These are phyloP conservation scores for Archocentrus centrarchus DNA, from an alignment of 2,113 vertebrate genomes.

Conservation along the genomic window DNA sequence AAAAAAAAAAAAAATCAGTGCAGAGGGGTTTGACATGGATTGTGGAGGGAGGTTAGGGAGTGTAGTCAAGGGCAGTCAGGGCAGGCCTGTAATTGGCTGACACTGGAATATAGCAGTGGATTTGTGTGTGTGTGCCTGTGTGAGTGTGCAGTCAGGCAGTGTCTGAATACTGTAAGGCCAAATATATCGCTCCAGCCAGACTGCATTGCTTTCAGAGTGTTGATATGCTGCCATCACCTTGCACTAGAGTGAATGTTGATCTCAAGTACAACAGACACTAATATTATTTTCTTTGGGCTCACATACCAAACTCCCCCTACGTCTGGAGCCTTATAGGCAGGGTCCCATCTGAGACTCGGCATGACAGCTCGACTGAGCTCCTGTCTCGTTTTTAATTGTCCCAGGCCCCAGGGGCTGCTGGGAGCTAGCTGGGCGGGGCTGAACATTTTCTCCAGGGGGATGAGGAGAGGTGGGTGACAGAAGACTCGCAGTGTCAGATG, in stretches of 20 bases:
- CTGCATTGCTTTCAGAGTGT: slow-evolving; percentile 55
- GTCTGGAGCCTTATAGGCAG: slow-evolving; percentile 28
- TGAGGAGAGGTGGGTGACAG: slow-evolving; percentile 61
- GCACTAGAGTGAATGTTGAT: slow-evolving; percentile 54
- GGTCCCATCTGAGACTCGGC: slow-evolving; percentile 52
- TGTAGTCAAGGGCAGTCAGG: slow-evolving; percentile 73
- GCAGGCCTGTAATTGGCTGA: slow-evolving; percentile 76
- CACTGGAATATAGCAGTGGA: slow-evolving; percentile 47
- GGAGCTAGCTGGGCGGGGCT: slow-evolving; percentile 64
- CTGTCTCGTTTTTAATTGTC: slow-evolving; percentile 74
- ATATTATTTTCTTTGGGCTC: slow-evolving; percentile 57
- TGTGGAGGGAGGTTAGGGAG: slow-evolving; percentile 64
- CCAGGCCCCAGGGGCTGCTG: slow-evolving; percentile 70
- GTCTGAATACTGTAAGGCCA: slow-evolving; percentile 57
- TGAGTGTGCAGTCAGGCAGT: slow-evolving; percentile 30
- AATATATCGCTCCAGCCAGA: slow-evolving; percentile 52
- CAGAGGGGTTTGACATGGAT: slow-evolving; percentile 74
- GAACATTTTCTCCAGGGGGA: slow-evolving; percentile 47
- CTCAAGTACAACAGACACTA: slow-evolving; percentile 53
- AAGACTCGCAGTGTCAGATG: slow-evolving; percentile 74
- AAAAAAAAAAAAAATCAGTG: slow-evolving; percentile 37
- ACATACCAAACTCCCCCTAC: background rate
- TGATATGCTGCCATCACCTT: slow-evolving; percentile 65
- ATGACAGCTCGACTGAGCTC: slow-evolving; percentile 64
- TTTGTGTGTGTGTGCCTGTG: slow-evolving; percentile 17